Evolutionary conservation across 92 coral and sea anemone species (phyloP), one percentile per base, ranked within the genome.

Genomic region (Phymanthus crucifer): DNA sequence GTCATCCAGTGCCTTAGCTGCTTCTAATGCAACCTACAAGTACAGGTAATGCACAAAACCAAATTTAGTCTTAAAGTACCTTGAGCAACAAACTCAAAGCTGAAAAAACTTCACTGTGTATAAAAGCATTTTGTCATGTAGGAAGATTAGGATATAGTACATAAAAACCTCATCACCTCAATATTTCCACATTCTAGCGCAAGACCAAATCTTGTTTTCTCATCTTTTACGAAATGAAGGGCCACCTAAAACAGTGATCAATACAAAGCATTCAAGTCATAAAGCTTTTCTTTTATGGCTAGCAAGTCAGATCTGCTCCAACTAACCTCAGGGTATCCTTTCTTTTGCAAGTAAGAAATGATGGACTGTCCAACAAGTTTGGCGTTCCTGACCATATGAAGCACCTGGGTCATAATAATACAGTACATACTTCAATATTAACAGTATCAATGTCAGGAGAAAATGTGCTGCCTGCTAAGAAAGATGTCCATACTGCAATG

Each of bases 301-400:
- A 7, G 78, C 23, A 67, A 18, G 32, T 47, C n/a, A n/a, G n/a
- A n/a, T 4, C 8, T 2, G 21, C 23, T 37, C 3, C n/a, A 71
- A 54, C 69, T 19, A 58, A 95, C 99, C 98, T 95, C 98, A 6
- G 98, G 98, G 74, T 95, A 95, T 71, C 99, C 99, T 72, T 95
- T 93, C 83, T 95, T 91, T 89, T 95, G 98, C 27, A 95, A 71
- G 78, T 95, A 95, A 21, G 99, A 94, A 57, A 95, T 95, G 75
- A 95, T 95, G 14, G 99, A 95, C 50, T 95, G 99, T 52, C 99
- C 99, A 83, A 95, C 99, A 34, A 95, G 87, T 74, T 95, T 95
- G 50, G 99, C 99, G 89, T 95, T 95, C 79, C 99, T 88, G 43
- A 95, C 99, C 99, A 95, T 95, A 77, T 95, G 99, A 4, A 95